phyloP scores from a whole-genome alignment of 1,140 invertebrate genomes.

The Elysia chlorotica region DNA sequence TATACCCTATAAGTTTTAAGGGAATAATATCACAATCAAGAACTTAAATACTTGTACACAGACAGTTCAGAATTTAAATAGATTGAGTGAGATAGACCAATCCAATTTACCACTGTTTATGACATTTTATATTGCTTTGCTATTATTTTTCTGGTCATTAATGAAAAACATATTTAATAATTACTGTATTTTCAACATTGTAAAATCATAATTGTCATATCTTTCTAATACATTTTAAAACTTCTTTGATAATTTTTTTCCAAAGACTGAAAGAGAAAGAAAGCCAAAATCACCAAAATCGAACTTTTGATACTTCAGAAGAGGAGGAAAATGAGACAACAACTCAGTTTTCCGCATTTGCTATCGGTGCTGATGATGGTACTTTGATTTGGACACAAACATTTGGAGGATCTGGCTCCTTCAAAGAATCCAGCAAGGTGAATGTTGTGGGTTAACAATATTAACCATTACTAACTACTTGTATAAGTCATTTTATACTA shows the following conservation, averaged over 20 bases:
- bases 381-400: constrained; percentile 49
- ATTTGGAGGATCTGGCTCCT: constrained; percentile 46
- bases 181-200: background rate
- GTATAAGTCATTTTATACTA: too few species aligned
- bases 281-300: constrained; percentile 25
- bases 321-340: constrained; percentile 23
- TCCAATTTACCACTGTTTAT: too few species aligned
- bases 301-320: background rate
- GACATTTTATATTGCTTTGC: too few species aligned
- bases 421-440: too few species aligned
- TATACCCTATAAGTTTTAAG: too few species aligned
- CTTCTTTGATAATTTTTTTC: constrained; percentile 5
- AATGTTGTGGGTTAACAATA: too few species aligned
- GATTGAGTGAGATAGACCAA: too few species aligned
- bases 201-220: too few species aligned
- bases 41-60: too few species aligned
- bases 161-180: background rate
- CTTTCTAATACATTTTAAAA: background rate
- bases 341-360: constrained; percentile 54
- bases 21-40: too few species aligned
- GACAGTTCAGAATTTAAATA: too few species aligned
- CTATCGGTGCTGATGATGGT: constrained; percentile 46
- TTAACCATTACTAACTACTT: too few species aligned
- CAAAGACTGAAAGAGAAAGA: constrained; percentile 15
- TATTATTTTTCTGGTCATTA: background rate